phyloP scores from a whole-genome alignment of 2,113 vertebrate genomes.

The Vidua chalybeata region DNA sequence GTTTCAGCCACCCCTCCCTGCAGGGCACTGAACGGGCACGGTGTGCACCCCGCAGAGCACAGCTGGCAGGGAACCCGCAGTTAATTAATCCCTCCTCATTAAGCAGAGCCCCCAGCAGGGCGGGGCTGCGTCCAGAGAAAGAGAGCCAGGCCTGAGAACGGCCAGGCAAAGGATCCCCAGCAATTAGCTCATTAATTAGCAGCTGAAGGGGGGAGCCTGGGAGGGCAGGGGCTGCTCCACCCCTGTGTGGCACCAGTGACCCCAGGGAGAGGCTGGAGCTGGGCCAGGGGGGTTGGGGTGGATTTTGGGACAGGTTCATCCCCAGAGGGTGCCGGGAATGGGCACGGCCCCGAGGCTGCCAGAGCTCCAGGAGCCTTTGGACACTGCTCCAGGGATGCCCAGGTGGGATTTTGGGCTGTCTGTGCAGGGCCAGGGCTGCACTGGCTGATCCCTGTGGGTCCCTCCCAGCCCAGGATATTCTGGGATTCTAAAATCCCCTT shows the following conservation, averaged over 20 bases:
- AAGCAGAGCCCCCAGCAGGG: neutral
- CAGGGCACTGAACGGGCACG: neutral
- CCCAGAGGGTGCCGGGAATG: neutral
- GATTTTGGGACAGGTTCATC: neutral
- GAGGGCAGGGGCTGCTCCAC: neutral
- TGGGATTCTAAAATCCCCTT: neutral
- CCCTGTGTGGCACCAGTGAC: neutral
- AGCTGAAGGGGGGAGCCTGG: accelerated
- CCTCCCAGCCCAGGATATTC: neutral
- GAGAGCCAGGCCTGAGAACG: neutral
- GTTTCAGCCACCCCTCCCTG: neutral
- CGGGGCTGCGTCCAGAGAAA: neutral
- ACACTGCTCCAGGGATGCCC: neutral
- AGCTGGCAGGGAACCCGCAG: too few species aligned
- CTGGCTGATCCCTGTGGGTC: neutral
- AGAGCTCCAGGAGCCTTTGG: neutral
- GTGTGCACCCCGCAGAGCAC: too few species aligned
- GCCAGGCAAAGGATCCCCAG: too few species aligned
- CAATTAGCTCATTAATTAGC: neutral
- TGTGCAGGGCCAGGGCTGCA: accelerated
- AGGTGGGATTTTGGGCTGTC: neutral
- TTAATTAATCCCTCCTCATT: neutral
- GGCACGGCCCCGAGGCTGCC: neutral
- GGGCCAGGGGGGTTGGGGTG: accelerated
- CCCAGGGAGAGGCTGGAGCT: neutral